Percentiles rank a stretch among this genome's conserved stretches.
phyloP scores from a whole-genome alignment of 2,888 invertebrate species.

The Drosophila niveifrons region DNA sequence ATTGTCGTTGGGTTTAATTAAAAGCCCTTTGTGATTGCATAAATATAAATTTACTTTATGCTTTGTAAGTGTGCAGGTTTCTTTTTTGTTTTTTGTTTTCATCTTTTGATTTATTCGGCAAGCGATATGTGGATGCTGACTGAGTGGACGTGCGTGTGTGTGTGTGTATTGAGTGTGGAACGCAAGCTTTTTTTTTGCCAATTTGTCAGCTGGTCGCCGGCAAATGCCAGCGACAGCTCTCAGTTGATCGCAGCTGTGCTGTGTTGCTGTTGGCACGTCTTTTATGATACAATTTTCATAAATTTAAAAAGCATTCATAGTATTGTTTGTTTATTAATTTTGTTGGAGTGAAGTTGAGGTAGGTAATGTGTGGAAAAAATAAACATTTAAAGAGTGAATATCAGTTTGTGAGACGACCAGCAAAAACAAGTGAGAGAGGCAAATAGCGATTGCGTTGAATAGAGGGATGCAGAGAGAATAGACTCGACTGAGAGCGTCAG shows the following conservation, averaged over 20 bases:
- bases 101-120: constrained; percentile 18
- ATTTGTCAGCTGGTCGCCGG: constrained; percentile 7
- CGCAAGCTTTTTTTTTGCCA: constrained; percentile 38
- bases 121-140: constrained; percentile 21
- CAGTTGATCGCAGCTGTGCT: constrained; percentile 46
- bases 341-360: constrained; percentile 12
- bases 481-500: background rate
- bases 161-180: constrained; percentile 31
- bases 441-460: background rate
- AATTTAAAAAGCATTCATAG: background rate
- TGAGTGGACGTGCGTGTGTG: background rate
- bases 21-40: constrained; percentile 46
- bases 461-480: background rate
- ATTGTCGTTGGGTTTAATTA: constrained; percentile 65
- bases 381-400: constrained; percentile 3
- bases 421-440: background rate
- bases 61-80: constrained; percentile 21
- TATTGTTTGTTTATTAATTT: background rate
- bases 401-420: background rate
- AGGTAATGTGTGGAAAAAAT: constrained; percentile 24
- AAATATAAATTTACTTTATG: constrained; percentile 35
- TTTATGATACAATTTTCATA: background rate
- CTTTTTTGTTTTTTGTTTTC: constrained; percentile 18
- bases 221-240: constrained; percentile 6
- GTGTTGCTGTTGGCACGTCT: constrained; percentile 12